These are phyloP conservation scores for Ceyx melanurus DNA, from an alignment of 2,113 vertebrate species.

Conservation along the genomic window DNA sequence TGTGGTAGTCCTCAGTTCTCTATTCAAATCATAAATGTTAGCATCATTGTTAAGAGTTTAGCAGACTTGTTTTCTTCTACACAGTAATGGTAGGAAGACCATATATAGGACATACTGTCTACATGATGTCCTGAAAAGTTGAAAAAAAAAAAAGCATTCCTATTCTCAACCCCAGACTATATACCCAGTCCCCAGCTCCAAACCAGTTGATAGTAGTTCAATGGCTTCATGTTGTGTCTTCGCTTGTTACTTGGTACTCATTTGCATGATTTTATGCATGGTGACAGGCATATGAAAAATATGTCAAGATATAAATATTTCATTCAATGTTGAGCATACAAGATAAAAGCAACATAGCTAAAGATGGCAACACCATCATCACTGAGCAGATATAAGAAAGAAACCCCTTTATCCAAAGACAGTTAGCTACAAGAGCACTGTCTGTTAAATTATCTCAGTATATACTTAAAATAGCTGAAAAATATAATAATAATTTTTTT, in stretches of 20 bases:
- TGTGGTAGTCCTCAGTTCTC: neutral
- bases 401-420: conserved; percentile 2
- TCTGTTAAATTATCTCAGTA: conserved; percentile 5
- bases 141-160: neutral
- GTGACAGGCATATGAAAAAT: conserved; percentile 31
- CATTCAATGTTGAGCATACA: neutral
- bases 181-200: neutral
- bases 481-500: neutral
- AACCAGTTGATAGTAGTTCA: neutral
- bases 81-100: neutral
- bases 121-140: neutral
- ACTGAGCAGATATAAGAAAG: neutral
- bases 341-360: neutral
- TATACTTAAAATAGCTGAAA: neutral
- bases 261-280: conserved; percentile 17
- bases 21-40: neutral
- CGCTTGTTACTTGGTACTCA: neutral
- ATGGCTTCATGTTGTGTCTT: neutral
- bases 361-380: neutral
- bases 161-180: neutral
- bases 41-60: neutral
- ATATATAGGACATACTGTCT: neutral
- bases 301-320: conserved; percentile 12
- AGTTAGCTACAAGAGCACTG: neutral
- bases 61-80: neutral